Conservation (phyloP, 2,888 invertebrate species). For the Drosophila infuscata region DNA sequence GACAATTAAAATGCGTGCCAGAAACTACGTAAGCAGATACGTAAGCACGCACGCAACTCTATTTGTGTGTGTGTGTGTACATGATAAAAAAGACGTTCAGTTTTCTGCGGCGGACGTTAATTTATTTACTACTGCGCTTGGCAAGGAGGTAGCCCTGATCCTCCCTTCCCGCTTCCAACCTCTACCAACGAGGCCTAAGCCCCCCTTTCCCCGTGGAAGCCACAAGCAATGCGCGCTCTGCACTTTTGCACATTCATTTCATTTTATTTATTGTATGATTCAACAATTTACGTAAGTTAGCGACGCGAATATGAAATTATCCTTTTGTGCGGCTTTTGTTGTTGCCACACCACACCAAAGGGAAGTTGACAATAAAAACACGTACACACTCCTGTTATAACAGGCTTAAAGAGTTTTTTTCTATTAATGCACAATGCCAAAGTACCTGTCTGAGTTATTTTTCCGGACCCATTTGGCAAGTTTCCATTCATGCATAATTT, state of each 20-base stretch:
- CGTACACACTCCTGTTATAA: slow-evolving; percentile 59
- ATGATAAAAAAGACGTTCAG: slow-evolving; percentile 64
- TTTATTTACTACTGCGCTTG: slow-evolving; percentile 68
- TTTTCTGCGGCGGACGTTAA: slow-evolving; percentile 64
- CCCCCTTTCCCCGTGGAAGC: slow-evolving; percentile 21
- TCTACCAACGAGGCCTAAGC: background rate
- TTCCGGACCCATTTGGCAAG: slow-evolving; percentile 49
- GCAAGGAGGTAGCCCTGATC: slow-evolving; percentile 35
- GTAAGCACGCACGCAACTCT: slow-evolving; percentile 24
- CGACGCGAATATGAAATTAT: slow-evolving; percentile 72
- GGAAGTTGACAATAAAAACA: slow-evolving; percentile 62
- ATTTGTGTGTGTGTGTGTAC: slow-evolving; percentile 6
- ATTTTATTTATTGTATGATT: slow-evolving; percentile 74
- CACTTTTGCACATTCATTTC: slow-evolving; percentile 69
- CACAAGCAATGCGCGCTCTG: slow-evolving; percentile 62
- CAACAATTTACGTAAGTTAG: slow-evolving; percentile 71
- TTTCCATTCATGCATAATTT: slow-evolving; percentile 25
- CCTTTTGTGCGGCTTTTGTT: slow-evolving; percentile 45
- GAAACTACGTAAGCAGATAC: slow-evolving; percentile 49
- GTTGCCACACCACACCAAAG: slow-evolving; percentile 7
- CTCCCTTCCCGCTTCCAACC: background rate
- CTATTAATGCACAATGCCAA: slow-evolving; percentile 51
- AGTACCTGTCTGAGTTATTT: slow-evolving; percentile 58
- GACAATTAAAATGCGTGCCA: slow-evolving; percentile 42
- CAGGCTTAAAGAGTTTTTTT: slow-evolving; percentile 29